phyloP scores from a whole-genome alignment of 2,797 vertebrate genomes.

The Dromococcyx pavoninus region DNA sequence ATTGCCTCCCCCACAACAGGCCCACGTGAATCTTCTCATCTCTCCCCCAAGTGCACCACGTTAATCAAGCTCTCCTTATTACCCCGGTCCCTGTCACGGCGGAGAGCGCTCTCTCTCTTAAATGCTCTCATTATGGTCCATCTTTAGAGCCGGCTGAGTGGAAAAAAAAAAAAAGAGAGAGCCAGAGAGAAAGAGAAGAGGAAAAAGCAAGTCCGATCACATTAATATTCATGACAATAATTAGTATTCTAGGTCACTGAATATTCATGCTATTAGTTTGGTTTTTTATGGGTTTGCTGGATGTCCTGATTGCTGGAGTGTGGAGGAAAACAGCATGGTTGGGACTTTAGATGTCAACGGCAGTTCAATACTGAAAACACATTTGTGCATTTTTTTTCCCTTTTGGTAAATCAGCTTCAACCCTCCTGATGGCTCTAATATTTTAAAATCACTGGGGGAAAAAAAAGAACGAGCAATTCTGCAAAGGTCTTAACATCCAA shows the following conservation, averaged over 20 bases:
- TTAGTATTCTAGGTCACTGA: conserved; percentile 99
- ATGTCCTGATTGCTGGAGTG: conserved; percentile 86
- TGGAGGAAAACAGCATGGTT: conserved; percentile 84
- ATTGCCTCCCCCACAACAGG: conserved; percentile 79
- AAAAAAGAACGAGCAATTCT: background rate
- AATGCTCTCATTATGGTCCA: conserved; percentile 92
- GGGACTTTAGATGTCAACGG: conserved; percentile 80
- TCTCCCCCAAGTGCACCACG: conserved; percentile 80
- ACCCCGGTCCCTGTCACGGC: conserved; percentile 82
- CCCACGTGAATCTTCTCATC: conserved; percentile 83
- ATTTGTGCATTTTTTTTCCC: conserved; percentile 54
- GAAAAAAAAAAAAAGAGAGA: conserved; percentile 62
- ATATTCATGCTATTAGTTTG: conserved; percentile 99
- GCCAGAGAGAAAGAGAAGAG: conserved; percentile 71
- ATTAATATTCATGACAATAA: conserved; percentile 99
- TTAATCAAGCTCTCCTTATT: conserved; percentile 89
- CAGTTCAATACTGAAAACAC: conserved; percentile 77
- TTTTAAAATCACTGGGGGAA: conserved; percentile 60
- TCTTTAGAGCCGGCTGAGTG: conserved; percentile 90
- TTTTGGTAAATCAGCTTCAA: conserved; percentile 66
- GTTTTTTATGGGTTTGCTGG: conserved; percentile 89
- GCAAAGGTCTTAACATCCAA: conserved; percentile 35
- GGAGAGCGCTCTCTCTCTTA: conserved; percentile 83
- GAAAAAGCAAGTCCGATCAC: conserved; percentile 86
- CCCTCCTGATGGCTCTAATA: conserved; percentile 65